A percentile compares a stretch with the other conserved stretches of the same genome.
Evolutionary conservation across 2,797 vertebrate species (phyloP).

Genomic region (Cottoperca gobio): DNA sequence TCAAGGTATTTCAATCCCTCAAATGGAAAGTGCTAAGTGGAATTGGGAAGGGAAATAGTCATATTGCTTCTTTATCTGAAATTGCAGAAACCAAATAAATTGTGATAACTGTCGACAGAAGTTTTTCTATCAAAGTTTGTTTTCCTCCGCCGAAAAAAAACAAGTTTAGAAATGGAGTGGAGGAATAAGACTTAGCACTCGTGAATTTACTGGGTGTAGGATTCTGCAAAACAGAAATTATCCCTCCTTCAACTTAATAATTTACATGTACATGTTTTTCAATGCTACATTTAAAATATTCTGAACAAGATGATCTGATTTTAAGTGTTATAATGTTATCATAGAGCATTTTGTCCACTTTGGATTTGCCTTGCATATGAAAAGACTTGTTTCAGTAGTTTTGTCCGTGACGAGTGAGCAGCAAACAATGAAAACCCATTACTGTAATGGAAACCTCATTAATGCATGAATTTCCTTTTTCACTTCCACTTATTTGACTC

Average conservation of each 20-base stretch:
- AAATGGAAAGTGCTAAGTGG: conserved; percentile 11
- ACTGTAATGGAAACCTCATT: not conserved
- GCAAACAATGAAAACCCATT: not conserved
- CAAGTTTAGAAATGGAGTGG: not conserved
- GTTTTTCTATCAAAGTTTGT: conserved; percentile 59
- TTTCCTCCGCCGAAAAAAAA: conserved; percentile 13
- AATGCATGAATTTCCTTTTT: not conserved
- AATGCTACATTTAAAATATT: not conserved
- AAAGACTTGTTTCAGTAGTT: not conserved
- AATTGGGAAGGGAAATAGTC: conserved; percentile 4
- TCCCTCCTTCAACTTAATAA: too few species aligned
- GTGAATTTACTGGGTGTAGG: conserved; percentile 14
- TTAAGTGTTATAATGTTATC: not conserved
- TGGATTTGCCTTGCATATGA: too few species aligned
- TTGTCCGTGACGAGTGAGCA: not conserved
- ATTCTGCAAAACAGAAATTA: not conserved
- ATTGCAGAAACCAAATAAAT: conserved; percentile 40
- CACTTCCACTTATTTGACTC: not conserved
- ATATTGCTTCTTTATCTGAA: conserved; percentile 56
- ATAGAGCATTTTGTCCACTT: not conserved
- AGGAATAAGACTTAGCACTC: not conserved
- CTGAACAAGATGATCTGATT: not conserved
- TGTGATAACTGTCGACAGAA: conserved; percentile 32
- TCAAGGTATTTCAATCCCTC: conserved; percentile 15
- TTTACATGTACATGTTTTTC: not conserved